Evolutionary conservation across 2,888 invertebrate genomes (phyloP), one percentile per base, ranked within the genome.

Genomic region (Drosophila kanekoi): DNA sequence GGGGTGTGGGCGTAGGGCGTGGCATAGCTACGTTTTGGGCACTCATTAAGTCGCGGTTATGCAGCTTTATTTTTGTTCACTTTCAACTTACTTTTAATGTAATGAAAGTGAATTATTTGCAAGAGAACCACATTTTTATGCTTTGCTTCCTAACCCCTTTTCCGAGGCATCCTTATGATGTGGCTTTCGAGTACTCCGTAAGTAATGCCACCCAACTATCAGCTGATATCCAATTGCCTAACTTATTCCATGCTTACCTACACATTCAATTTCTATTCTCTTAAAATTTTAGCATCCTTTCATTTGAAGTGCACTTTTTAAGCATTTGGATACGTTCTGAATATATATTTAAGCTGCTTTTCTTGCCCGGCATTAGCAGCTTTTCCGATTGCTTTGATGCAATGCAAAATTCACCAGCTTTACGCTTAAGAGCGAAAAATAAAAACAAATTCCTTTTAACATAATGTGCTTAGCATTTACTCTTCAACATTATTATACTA

Each of bases 21-120:
- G 38, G 32, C 47, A 52, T 10, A n/a, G 45, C 52, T 44, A 53
- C 54, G 60, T 65, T 74, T 76, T 53, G 68, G 63, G 80, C 69
- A 82, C 83, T 84, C 83, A 84, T 84, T 87, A 82, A 79, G 83
- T 86, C 87, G 83, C 77, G 83, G 83, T 77, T 62, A 72, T 79
- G 72, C 77, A 70, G 77, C 85, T 77, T 82, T 83, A 67, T 78
- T 86, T 75, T 72, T 66, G 59, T 76, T 72, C 49, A 41, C 58
- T 77, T 64, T 77, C 32, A 59, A 47, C 53, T 67, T 57, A 56
- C 62, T 57, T 57, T 63, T 77, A 63, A 40, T 67, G 23, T 51
- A 59, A 77, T 59, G 58, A 76, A 77, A 76, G 74, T 76, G 70
- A 78, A 70, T 77, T 77, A 66, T 74, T 61, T 52, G 45, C 23